phyloP scores from a whole-genome alignment of 2,888 invertebrate species.

The Thecocarcelia acutangulata region DNA sequence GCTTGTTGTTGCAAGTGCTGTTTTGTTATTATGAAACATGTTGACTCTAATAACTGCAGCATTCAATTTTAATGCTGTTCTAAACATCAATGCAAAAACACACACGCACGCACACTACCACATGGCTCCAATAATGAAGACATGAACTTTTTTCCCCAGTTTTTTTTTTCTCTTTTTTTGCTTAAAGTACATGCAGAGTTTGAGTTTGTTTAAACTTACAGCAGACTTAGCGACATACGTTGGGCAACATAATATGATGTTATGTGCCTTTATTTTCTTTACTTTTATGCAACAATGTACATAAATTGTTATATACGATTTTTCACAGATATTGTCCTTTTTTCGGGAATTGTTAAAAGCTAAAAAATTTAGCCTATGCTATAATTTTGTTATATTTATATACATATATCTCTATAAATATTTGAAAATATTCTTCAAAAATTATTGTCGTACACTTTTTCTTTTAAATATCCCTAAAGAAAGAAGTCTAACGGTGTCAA shows the following conservation, averaged over 20 bases:
- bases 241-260: slow-evolving; percentile 32
- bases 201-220: slow-evolving; percentile 9
- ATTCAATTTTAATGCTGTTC: slow-evolving; percentile 21
- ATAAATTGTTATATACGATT: not conserved
- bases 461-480: too few species aligned
- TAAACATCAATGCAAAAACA: not conserved
- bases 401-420: too few species aligned
- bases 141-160: not conserved
- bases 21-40: slow-evolving; percentile 57
- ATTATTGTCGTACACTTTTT: too few species aligned
- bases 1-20: slow-evolving; percentile 26
- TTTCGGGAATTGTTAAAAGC: not conserved
- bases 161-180: slow-evolving; percentile 1
- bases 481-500: too few species aligned
- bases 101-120: not conserved
- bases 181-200: not conserved
- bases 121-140: not conserved
- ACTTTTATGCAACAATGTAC: not conserved
- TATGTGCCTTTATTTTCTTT: not conserved
- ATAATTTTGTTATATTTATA: too few species aligned
- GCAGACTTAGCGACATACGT: slow-evolving; percentile 38
- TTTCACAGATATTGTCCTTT: slow-evolving; percentile 6
- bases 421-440: too few species aligned
- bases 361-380: not conserved
- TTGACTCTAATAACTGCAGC: slow-evolving; percentile 55